phyloP scores from a whole-genome alignment of 2,113 vertebrate genomes.

The Thunnus thynnus region DNA sequence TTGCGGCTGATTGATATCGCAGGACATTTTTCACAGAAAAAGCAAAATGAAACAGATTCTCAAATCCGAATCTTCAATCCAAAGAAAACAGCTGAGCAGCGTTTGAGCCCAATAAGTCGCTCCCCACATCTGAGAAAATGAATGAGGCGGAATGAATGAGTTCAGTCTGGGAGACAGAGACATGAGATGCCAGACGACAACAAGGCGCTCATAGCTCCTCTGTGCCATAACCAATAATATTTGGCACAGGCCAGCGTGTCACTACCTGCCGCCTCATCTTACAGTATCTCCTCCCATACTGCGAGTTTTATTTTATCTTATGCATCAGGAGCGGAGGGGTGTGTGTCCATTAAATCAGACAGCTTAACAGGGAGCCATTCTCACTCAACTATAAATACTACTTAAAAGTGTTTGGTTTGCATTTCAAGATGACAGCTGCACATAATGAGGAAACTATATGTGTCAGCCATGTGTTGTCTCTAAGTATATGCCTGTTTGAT shows the following conservation, averaged over 20 bases:
- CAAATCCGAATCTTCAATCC: neutral
- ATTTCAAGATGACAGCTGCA: constrained; percentile 72
- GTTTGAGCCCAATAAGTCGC: constrained; percentile 1
- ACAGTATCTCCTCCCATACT: constrained; percentile 11
- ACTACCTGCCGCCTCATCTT: constrained; percentile 45
- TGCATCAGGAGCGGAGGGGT: constrained; percentile 4
- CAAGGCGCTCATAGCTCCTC: constrained; percentile 23
- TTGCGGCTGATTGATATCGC: constrained; percentile 10
- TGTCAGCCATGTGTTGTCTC: constrained; percentile 61
- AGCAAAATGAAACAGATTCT: constrained; percentile 26
- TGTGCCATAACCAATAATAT: constrained; percentile 46
- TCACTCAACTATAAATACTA: constrained; percentile 73
- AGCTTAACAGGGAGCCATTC: constrained; percentile 30
- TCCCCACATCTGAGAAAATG: constrained; percentile 50
- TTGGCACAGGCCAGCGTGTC: constrained; percentile 48
- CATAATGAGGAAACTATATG: constrained; percentile 58
- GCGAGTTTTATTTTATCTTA: constrained; percentile 43
- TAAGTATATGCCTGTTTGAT: constrained; percentile 66
- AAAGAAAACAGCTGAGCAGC: constrained; percentile 6
- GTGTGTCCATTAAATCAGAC: constrained; percentile 35
- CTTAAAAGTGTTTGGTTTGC: constrained; percentile 69
- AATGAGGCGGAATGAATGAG: constrained; percentile 48
- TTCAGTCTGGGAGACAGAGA: constrained; percentile 45
- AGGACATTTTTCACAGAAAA: neutral
- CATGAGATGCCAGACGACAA: constrained; percentile 52